Percentiles rank a stretch among this genome's conserved stretches.
These are phyloP conservation scores for Chloroceryle amazona DNA, from an alignment of 2,797 vertebrate species.

Conservation along the genomic window DNA sequence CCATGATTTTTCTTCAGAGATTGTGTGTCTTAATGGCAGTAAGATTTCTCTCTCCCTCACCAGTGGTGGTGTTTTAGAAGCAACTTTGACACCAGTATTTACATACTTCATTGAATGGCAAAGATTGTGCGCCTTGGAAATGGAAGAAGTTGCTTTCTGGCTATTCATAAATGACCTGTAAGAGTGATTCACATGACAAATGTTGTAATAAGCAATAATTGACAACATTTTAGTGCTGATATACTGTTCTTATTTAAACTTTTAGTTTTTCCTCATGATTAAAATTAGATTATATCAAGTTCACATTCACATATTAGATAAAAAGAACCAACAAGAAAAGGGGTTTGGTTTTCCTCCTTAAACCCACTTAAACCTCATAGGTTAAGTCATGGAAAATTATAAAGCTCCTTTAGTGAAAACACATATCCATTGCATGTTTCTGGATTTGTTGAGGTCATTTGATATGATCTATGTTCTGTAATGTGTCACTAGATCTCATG, in stretches of 20 bases:
- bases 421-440: constrained; percentile 7
- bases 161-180: not conserved
- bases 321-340: constrained; percentile 41
- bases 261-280: constrained; percentile 25
- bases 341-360: constrained; percentile 48
- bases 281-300: constrained; percentile 24
- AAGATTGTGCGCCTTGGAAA: not conserved
- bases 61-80: not conserved
- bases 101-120: not conserved
- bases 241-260: not conserved
- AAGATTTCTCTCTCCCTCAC: not conserved
- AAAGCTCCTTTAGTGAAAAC: constrained; percentile 49
- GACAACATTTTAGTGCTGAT: constrained; percentile 13
- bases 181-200: not conserved
- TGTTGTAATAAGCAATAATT: not conserved
- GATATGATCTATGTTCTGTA: constrained; percentile 49
- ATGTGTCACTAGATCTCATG: constrained; percentile 14
- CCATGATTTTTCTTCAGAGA: not conserved
- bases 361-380: constrained; percentile 25
- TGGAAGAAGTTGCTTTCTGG: constrained; percentile 35
- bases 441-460: constrained; percentile 61
- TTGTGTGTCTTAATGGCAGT: not conserved
- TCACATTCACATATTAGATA: constrained; percentile 8
- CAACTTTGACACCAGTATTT: not conserved
- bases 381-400: constrained; percentile 65